Conservation (phyloP, 2,113 vertebrate species). For the Dasyornis broadbenti region DNA sequence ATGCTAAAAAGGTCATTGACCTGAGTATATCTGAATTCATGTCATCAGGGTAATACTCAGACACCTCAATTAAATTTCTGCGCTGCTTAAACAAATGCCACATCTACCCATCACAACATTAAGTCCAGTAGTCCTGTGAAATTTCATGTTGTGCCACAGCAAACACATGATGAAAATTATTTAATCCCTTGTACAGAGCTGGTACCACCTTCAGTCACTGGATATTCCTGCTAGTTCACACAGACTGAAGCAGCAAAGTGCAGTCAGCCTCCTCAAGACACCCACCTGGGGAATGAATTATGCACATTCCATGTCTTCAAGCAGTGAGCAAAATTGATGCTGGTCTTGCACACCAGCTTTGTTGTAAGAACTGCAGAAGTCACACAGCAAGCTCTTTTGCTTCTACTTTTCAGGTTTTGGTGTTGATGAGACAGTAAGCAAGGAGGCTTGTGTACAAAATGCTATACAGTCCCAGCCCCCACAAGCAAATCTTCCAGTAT, state of each 20-base stretch:
- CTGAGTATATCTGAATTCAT: neutral
- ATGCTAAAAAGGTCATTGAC: neutral
- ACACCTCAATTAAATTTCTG: neutral
- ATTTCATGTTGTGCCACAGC: neutral
- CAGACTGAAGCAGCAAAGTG: neutral
- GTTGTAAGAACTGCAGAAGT: neutral
- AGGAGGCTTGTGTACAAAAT: neutral
- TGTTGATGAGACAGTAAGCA: neutral
- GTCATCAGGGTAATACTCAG: neutral
- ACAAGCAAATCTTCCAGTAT: neutral
- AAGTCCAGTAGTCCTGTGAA: neutral
- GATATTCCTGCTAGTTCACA: neutral
- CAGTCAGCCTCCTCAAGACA: neutral
- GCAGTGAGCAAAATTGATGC: neutral
- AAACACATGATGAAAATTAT: neutral
- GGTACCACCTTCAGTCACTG: neutral
- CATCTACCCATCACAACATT: neutral
- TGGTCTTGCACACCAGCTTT: neutral
- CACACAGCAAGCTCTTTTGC: neutral
- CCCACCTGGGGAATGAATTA: neutral
- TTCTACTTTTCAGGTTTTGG: neutral
- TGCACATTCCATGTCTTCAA: neutral
- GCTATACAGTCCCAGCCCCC: accelerated
- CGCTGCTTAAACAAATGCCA: neutral
- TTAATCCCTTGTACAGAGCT: neutral